These are phyloP conservation scores for Phacellophora camtschatica DNA, from an alignment of 30 jellyfish, hydroid and myxozoan species.

Conservation along the genomic window DNA sequence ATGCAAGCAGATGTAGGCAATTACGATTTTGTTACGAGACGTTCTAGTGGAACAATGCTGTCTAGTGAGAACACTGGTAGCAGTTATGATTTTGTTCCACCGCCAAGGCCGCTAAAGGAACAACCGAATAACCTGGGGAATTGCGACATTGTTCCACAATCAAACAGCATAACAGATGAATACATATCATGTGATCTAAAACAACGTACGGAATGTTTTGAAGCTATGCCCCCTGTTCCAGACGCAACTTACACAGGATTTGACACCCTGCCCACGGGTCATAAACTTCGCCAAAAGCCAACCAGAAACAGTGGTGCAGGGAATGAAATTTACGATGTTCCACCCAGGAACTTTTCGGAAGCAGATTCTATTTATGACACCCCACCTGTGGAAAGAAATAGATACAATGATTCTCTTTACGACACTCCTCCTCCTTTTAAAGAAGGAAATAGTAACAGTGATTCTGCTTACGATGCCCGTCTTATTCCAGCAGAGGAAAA, in stretches of 20 bases:
- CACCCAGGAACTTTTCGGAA: not conserved
- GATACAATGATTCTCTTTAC: conserved; percentile 10
- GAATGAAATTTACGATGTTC: not conserved
- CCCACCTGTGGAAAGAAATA: not conserved
- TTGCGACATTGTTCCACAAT: not conserved
- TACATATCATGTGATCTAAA: conserved; percentile 11
- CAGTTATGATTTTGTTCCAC: conserved; percentile 50
- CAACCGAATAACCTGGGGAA: not conserved
- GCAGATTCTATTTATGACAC: conserved; percentile 5
- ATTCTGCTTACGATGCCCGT: not conserved
- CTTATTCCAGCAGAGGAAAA: not conserved
- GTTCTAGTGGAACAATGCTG: not conserved
- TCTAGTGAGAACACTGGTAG: not conserved
- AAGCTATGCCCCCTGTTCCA: conserved; percentile 47
- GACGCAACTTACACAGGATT: conserved; percentile 54
- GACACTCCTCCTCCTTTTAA: conserved; percentile 40
- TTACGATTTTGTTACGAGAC: conserved; percentile 58
- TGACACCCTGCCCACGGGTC: conserved; percentile 33
- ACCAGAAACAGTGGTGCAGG: conserved; percentile 3
- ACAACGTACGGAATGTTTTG: not conserved
- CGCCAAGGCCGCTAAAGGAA: conserved; percentile 23
- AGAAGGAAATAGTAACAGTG: not conserved
- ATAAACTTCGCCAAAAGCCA: not conserved
- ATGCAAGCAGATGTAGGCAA: conserved; percentile 21
- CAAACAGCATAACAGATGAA: not conserved